Base-by-base conservation (phyloP, 2,888 invertebrate species). In the Nymphalis urticae region DNA sequence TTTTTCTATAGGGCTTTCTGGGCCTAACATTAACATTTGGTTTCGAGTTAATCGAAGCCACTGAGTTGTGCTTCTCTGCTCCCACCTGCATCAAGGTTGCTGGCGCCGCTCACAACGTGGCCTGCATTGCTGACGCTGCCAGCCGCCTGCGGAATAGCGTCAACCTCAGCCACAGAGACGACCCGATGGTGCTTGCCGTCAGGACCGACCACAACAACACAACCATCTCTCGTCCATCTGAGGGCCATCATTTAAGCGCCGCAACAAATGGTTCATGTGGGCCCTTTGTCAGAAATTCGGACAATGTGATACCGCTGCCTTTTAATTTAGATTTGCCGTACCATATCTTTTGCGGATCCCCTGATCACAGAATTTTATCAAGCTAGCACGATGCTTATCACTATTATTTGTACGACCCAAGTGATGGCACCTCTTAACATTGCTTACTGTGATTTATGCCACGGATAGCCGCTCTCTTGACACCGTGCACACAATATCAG, bases 231-330 rank as follows among this genome's bases (percentile, higher is more conserved):
- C 1, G 67, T 62, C 67, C n/a, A n/a, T n/a, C n/a, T n/a, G n/a
- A n/a, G n/a, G n/a, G n/a, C n/a, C n/a, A n/a, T n/a, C n/a, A n/a
- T n/a, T n/a, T n/a, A n/a, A n/a, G n/a, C n/a, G n/a, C n/a, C n/a
- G n/a, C n/a, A 48, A 60, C 50, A 32, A 71, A 68, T 7, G 53
- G 27, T n/a, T 58, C 63, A 24, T 71, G 65, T 9, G 63, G 53
- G 9, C 17, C 4, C 36, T 71, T 68, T 0, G 59, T 70, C 17
- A 68, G 56, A 21, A 67, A 72, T 48, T 65, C 63, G 7, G 60
- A 60, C 17, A 69, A 16, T 48, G 42, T 60, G 17, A 63, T 66
- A 16, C 54, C 48, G n/a, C 56, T 66, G 7, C 17, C n/a, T 6
- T 50, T 50, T 1, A 67, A 32, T 36, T 36, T n/a, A 7, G 48